Evolutionary conservation across 1,140 invertebrate genomes (phyloP).

Genomic region (Zaprionus ornatus): DNA sequence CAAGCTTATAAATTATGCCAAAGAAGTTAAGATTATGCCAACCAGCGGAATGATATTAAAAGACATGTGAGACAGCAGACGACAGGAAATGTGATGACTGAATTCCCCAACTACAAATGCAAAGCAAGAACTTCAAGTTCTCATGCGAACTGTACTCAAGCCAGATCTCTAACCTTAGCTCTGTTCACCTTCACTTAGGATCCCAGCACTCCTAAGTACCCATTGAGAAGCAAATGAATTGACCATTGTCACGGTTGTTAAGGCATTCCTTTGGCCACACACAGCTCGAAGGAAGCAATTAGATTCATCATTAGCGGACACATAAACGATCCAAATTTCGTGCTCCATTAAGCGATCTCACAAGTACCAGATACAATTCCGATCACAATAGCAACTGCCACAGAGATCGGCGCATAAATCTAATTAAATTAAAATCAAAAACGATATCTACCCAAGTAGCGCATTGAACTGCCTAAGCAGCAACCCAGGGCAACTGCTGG

Average conservation of each 20-base stretch:
- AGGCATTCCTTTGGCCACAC: constrained; percentile 59
- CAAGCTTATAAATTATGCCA: constrained; percentile 72
- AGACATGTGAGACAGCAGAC: constrained; percentile 21
- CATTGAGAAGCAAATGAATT: constrained; percentile 24
- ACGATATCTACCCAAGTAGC: constrained; percentile 57
- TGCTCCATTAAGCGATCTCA: constrained; percentile 75
- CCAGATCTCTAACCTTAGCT: background rate
- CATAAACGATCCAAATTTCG: constrained; percentile 62
- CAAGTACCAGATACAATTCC: background rate
- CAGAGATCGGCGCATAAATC: constrained; percentile 43
- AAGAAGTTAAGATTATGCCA: constrained; percentile 44
- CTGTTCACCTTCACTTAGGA: background rate
- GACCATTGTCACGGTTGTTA: constrained; percentile 69
- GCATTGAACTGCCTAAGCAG: constrained; percentile 55
- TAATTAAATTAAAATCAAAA: constrained; percentile 76
- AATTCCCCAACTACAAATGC: background rate
- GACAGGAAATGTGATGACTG: constrained; percentile 19
- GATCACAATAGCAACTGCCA: constrained; percentile 5
- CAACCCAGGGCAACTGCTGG: constrained; percentile 18
- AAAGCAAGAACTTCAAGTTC: background rate
- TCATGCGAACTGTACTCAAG: background rate
- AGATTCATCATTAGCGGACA: constrained; percentile 62
- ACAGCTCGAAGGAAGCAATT: constrained; percentile 23
- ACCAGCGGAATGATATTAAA: constrained; percentile 17
- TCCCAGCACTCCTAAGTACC: background rate